phyloP scores from a whole-genome alignment of 2,113 vertebrate species.

The Ia io region DNA sequence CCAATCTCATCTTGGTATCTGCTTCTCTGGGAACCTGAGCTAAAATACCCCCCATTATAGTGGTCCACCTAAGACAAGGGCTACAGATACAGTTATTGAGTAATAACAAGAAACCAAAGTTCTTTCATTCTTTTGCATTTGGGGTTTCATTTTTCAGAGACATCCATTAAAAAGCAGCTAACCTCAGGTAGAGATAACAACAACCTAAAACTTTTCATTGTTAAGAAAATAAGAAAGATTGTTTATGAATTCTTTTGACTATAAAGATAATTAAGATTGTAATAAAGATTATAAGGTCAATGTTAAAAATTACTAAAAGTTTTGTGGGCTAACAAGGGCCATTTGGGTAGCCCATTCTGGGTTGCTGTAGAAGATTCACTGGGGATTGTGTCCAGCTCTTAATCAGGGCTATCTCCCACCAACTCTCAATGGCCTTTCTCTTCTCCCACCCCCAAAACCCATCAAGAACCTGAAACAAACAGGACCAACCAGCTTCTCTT shows the following conservation, averaged over 20 bases:
- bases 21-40: not conserved
- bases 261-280: not conserved
- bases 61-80: not conserved
- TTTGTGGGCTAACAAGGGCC: not conserved
- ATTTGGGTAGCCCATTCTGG: not conserved
- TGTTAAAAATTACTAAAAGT: not conserved
- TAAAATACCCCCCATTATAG: not conserved
- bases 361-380: not conserved
- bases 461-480: not conserved
- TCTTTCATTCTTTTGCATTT: not conserved
- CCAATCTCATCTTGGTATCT: not conserved
- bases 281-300: not conserved
- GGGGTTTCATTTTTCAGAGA: not conserved
- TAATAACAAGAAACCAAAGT: not conserved
- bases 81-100: not conserved
- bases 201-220: not conserved
- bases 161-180: not conserved
- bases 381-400: not conserved
- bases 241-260: not conserved
- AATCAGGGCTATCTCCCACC: not conserved
- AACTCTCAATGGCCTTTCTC: not conserved
- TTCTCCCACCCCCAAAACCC: not conserved
- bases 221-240: not conserved
- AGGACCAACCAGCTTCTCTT: not conserved
- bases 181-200: not conserved